Evolutionary conservation across 2,797 vertebrate genomes (phyloP).

Genomic region (Garrulus glandarius): DNA sequence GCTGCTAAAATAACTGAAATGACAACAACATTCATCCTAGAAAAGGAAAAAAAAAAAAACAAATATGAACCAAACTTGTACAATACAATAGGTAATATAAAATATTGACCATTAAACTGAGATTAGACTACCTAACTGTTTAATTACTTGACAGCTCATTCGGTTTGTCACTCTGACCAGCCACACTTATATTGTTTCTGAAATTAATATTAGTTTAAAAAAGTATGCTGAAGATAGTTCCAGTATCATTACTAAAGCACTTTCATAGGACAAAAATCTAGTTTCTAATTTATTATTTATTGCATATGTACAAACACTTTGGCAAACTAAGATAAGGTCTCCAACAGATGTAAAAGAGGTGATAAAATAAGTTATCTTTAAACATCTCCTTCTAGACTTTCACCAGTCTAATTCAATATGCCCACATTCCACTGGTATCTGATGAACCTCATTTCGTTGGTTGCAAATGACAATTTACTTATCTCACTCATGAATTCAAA

Average conservation of each 20-base stretch:
- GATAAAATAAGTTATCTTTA: neutral
- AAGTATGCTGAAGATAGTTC: neutral
- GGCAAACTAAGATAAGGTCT: neutral
- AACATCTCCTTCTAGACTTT: neutral
- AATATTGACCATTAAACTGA: neutral
- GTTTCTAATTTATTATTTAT: neutral
- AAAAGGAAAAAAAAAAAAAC: neutral
- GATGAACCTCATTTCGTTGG: neutral
- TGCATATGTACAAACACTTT: neutral
- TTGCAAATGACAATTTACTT: neutral
- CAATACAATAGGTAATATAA: neutral
- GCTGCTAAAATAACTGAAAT: neutral
- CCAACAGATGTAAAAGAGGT: neutral
- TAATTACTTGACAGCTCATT: neutral
- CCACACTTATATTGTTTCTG: neutral
- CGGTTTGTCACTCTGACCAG: neutral
- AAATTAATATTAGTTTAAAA: neutral
- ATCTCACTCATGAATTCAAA: neutral
- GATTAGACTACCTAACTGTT: neutral
- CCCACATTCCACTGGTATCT: neutral
- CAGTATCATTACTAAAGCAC: neutral
- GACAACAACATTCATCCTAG: neutral
- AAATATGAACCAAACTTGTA: neutral
- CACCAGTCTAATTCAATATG: neutral
- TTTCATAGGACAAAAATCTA: neutral